Evolutionary conservation across 1,140 invertebrate genomes (phyloP), one percentile per base, ranked within the genome.

Genomic region (Pissodes strobi): DNA sequence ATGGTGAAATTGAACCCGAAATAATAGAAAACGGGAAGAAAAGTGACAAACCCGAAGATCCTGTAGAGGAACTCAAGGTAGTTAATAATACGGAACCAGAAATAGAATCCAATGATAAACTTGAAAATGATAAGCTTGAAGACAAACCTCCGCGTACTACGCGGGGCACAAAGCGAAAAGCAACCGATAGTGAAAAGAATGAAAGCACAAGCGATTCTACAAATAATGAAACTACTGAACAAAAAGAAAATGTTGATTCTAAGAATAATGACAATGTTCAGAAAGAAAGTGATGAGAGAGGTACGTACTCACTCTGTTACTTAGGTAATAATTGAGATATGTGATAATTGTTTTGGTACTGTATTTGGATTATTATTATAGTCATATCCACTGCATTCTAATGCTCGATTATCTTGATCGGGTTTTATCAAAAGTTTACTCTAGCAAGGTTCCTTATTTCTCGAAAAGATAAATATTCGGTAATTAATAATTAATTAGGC

Each of bases 201-300:
- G 58, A 61, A 18, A 46, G 12, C 19, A 51, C 15, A n/a, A 51
- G 18, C 21, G 38, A 25, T 21, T 1, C 12, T 25, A 18, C 17
- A 6, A 43, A 34, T n/a, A 22, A 13, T 49, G 53, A 64, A 23
- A 65, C 48, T n/a, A 15, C 18, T 4, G 56, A 59, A 17, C 55
- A 65, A 30, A 65, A 58, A 22, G 55, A 65, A 43, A 65, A 59
- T 58, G 34, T 53, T 43, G 55, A 38, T 37, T 41, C 21, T 2
- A 53, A 62, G 15, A 41, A 23, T 53, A 27, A 34, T 27, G 49
- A 53, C 2, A 45, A 52, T 30, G 13, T 53, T n/a, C 17, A 43
- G 21, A 34, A 60, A 18, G 58, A 52, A 23, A 62, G 27, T 45
- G 10, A 25, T 6, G 8, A 12, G 1, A 39, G 22, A 23, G 38